These are phyloP conservation scores for Oryzias curvinotus DNA, from an alignment of 2,113 vertebrate species.

Conservation along the genomic window DNA sequence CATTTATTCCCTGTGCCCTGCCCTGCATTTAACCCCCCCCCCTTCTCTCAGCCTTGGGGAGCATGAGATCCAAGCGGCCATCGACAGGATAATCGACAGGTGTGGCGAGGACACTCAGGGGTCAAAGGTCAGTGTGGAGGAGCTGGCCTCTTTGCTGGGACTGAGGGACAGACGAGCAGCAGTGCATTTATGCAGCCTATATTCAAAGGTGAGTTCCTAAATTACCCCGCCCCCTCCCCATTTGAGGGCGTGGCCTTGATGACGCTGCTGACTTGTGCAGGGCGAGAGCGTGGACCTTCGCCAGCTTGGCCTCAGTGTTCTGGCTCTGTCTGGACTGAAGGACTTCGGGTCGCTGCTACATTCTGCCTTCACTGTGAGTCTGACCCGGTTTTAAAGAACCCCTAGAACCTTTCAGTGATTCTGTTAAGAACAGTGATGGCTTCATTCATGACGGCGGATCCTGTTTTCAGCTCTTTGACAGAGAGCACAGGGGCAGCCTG, in stretches of 20 bases:
- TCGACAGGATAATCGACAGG: constrained; percentile 64
- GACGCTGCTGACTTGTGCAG: constrained; percentile 30
- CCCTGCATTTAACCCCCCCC: too few species aligned
- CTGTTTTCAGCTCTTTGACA: constrained; percentile 65
- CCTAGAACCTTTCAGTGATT: too few species aligned
- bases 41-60: constrained; percentile 41
- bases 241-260: too few species aligned
- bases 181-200: constrained; percentile 55
- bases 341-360: constrained; percentile 58
- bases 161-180: constrained; percentile 51
- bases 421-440: too few species aligned
- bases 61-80: constrained; percentile 20
- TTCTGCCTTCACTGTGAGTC: constrained; percentile 68
- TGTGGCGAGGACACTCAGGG: constrained; percentile 47
- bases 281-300: constrained; percentile 64
- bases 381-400: too few species aligned
- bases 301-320: constrained; percentile 66
- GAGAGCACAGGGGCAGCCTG: constrained; percentile 58
- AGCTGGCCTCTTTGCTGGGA: constrained; percentile 58
- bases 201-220: constrained; percentile 63
- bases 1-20: too few species aligned
- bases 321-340: constrained; percentile 46
- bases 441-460: too few species aligned
- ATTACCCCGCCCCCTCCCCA: background rate
- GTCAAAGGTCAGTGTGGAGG: constrained; percentile 31